Conservation (phyloP, 37 sponge, comb jelly and placozoan species). For the Petrosia ficiformis region DNA sequence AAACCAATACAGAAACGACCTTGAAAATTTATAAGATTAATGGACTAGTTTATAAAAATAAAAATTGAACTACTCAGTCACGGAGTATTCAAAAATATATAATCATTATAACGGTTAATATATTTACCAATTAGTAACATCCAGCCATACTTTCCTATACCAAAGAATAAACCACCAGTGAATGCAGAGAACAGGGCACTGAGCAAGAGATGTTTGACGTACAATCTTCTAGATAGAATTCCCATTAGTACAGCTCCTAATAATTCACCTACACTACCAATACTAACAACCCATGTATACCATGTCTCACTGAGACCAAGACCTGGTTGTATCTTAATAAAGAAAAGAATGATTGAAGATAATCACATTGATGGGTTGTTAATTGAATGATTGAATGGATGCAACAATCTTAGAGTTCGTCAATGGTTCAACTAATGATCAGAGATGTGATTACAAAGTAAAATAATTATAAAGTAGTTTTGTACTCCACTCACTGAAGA, state of each 20-base stretch:
- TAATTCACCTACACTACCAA: conserved; percentile 35
- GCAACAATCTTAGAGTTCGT: too few relatives aligned
- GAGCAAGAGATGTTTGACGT: conserved; percentile 24
- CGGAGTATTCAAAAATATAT: background rate
- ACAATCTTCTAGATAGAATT: background rate
- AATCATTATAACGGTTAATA: background rate
- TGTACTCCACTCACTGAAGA: too few relatives aligned
- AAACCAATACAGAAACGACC: too few relatives aligned
- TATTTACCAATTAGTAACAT: conserved; percentile 37
- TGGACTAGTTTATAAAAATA: too few relatives aligned
- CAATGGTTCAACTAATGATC: too few relatives aligned
- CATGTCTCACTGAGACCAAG: conserved; percentile 36
- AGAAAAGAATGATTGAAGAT: background rate
- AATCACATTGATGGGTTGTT: background rate
- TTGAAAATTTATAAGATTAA: too few relatives aligned
- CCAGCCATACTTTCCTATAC: conserved; percentile 24
- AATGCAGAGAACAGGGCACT: background rate
- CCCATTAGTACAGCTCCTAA: conserved; percentile 14
- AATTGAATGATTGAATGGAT: too few relatives aligned
- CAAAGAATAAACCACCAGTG: conserved; percentile 32
- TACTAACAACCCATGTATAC: conserved; percentile 25
- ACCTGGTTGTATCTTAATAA: conserved; percentile 24
- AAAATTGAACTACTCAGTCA: conserved; percentile 6
- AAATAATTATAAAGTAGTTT: too few relatives aligned
- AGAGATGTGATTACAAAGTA: too few relatives aligned